Evolutionary conservation across 2,888 invertebrate genomes (phyloP), one percentile per base, ranked within the genome.

Genomic region (Rutpela maculata): DNA sequence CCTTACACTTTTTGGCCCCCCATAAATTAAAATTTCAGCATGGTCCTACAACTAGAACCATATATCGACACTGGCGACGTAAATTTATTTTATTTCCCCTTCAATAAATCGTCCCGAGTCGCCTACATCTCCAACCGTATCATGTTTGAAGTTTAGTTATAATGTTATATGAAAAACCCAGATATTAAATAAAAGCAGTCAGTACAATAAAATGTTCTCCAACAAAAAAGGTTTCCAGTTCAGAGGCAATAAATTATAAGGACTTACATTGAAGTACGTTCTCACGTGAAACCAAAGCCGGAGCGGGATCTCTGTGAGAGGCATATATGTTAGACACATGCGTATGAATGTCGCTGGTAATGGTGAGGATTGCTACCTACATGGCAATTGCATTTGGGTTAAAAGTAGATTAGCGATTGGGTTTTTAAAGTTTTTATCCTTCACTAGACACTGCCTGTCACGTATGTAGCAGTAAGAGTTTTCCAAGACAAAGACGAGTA

Each of bases 371-470:
- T 80, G 65, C 77, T 82, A 85, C 85, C 87, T 87, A 88, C 87
- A 88, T 80, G 86, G 86, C 86, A 87, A 88, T 87, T 86, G 88
- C 88, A 88, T 88, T 88, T 87, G 86, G 88, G 87, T 87, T 85
- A 86, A 84, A 87, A 85, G 86, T 86, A 85, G 87, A 87, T 88
- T 87, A 87, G 84, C 77, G 81, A 82, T 83, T 77, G 83, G 83
- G 82, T 84, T 85, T 50, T 50, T 50, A 50, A 82, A 85, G 78
- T 83, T 84, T 63, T 11, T 65, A 75, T 75, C 72, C 72, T 57
- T 60, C 38, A 26, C 60, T 57, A 60, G 12, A 35, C n/a, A 5
- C 60, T 35, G 11, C 9, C 26, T 22, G 60, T 19, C 70, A 70
- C 70, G 62, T 43, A 50, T 38, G 38, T n/a, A 15, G 2, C 43